phyloP scores from a whole-genome alignment of 2,888 invertebrate genomes.

The Ischnus inquisitorius region DNA sequence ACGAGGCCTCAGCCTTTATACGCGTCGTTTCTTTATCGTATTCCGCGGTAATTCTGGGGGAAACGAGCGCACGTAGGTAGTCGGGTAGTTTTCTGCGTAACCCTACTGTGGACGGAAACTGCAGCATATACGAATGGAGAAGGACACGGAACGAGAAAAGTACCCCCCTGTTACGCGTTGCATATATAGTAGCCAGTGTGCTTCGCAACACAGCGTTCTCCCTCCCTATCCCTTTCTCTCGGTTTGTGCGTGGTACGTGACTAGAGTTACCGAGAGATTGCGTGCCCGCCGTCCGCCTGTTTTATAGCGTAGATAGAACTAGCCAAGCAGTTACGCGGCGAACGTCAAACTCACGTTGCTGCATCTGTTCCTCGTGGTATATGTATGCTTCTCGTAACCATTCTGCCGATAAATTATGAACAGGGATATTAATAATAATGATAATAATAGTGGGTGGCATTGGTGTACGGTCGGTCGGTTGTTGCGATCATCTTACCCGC shows the following conservation, averaged over 20 bases:
- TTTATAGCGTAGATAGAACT: constrained; percentile 57
- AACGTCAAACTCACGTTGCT: constrained; percentile 53
- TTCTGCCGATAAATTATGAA: constrained; percentile 46
- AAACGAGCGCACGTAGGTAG: constrained; percentile 57
- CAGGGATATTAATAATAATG: constrained; percentile 31
- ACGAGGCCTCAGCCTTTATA: constrained; percentile 2
- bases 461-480: constrained; percentile 6
- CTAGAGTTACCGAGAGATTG: constrained; percentile 68
- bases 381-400: constrained; percentile 37
- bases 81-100: constrained; percentile 45
- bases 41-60: constrained; percentile 53
- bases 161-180: constrained; percentile 27
- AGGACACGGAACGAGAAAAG: constrained; percentile 43
- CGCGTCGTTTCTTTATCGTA: constrained; percentile 56
- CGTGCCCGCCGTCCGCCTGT: constrained; percentile 51
- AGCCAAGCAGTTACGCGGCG: constrained; percentile 42
- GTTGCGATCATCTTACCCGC: constrained; percentile 49
- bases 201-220: constrained; percentile 5
- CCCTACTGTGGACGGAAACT: constrained; percentile 50
- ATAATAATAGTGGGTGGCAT: constrained; percentile 34
- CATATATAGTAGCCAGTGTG: neutral
- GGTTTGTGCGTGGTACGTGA: constrained; percentile 71
- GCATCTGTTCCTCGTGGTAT: constrained; percentile 29
- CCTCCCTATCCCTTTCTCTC: neutral
- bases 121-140: constrained; percentile 25